Evolutionary conservation across 2,797 vertebrate genomes (phyloP).

Genomic region (Sandelia bainsii): DNA sequence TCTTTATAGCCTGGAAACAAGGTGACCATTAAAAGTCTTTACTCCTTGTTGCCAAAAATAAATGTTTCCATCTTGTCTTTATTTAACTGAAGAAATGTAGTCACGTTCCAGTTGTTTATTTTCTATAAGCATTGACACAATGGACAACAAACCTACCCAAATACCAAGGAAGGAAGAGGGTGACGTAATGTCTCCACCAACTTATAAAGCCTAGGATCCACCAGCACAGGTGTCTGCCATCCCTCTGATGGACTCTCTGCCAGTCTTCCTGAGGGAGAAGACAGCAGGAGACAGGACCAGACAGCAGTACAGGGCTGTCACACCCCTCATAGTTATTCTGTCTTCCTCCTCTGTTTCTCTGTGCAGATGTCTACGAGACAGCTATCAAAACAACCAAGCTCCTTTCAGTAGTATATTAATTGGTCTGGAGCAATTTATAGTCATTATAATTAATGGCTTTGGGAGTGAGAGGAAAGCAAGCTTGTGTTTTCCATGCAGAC

Average conservation of each 20-base stretch:
- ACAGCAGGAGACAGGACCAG: conserved; percentile 45
- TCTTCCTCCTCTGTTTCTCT: conserved; percentile 47
- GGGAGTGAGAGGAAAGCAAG: conserved; percentile 32
- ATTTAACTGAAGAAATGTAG: conserved; percentile 14
- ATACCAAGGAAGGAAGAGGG: conserved; percentile 32
- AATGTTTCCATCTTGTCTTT: conserved; percentile 3
- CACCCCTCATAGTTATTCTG: conserved; percentile 35
- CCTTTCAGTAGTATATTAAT: conserved; percentile 53
- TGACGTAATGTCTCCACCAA: conserved; percentile 44
- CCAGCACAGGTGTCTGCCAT: conserved; percentile 58
- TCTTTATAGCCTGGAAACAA: conserved; percentile 31
- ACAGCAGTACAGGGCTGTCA: conserved; percentile 33
- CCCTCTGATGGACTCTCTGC: conserved; percentile 54
- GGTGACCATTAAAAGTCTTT: conserved; percentile 17
- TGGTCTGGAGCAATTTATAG: conserved; percentile 52
- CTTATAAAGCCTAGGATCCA: conserved; percentile 51
- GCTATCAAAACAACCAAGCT: conserved; percentile 67
- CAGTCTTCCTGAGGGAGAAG: conserved; percentile 53
- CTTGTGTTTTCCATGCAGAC: conserved; percentile 35
- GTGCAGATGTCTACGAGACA: conserved; percentile 46
- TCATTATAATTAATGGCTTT: conserved; percentile 49
- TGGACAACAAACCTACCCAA: conserved; percentile 21
- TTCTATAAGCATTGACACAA: conserved; percentile 12
- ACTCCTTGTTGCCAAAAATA: conserved; percentile 11
- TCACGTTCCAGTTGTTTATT: conserved; percentile 28